These are phyloP conservation scores for Sphyrna mokarran DNA, from an alignment of 2,113 vertebrate genomes.

Conservation along the genomic window DNA sequence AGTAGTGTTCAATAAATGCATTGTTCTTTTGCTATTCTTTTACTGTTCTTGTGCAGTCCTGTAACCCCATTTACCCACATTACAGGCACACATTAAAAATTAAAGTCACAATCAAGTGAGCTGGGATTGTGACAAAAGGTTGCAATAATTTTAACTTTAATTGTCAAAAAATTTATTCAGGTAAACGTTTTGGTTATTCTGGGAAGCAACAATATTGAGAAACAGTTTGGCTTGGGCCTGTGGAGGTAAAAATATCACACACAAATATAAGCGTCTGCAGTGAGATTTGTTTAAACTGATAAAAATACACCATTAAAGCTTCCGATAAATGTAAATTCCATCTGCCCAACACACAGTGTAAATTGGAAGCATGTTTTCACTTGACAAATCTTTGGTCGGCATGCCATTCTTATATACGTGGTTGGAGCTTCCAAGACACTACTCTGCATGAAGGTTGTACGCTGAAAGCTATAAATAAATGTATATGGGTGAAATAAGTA, in stretches of 20 bases:
- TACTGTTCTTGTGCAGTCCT: no score
- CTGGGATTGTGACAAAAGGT: not conserved
- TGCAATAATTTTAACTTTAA: not conserved
- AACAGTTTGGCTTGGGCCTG: not conserved
- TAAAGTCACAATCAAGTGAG: no score
- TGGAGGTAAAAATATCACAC: not conserved
- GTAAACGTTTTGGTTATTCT: not conserved
- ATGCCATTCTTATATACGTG: not conserved
- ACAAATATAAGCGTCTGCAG: not conserved
- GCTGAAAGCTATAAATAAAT: not conserved
- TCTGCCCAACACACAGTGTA: not conserved
- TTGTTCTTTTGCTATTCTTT: no score
- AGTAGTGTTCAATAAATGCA: no score
- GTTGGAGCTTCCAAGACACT: not conserved
- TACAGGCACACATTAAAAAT: no score
- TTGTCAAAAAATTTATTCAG: constrained; percentile 5
- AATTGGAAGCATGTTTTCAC: not conserved
- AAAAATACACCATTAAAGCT: not conserved
- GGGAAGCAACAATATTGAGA: not conserved
- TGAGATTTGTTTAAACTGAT: not conserved
- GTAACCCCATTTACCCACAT: no score
- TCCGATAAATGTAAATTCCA: not conserved
- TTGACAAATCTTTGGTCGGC: not conserved
- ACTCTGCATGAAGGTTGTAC: not conserved
- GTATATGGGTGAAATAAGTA: no score